These are phyloP conservation scores for Poecilobothrus nobilitatus DNA, from an alignment of 2,888 invertebrate species.

Conservation along the genomic window DNA sequence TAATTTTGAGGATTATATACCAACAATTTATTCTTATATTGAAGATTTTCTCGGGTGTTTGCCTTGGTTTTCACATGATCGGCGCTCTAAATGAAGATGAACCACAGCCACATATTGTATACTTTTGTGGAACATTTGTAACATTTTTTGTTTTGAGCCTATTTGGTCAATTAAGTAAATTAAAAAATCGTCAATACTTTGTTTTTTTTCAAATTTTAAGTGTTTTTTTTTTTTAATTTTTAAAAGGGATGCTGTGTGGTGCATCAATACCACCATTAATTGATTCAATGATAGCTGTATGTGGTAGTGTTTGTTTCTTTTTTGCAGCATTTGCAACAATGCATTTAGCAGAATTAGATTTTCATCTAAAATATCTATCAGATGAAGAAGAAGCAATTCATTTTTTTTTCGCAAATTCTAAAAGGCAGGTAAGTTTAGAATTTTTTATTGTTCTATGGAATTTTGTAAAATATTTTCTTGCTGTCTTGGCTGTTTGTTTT, in stretches of 20 bases:
- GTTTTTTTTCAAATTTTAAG: not conserved
- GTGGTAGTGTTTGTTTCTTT: constrained; percentile 25
- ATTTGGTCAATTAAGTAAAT: constrained; percentile 26
- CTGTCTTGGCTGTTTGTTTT: no score
- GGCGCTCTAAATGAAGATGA: constrained; percentile 29
- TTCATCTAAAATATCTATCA: constrained; percentile 29
- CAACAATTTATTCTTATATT: no score
- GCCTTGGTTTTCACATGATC: constrained; percentile 28
- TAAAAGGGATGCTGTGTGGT: constrained; percentile 22
- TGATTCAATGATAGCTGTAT: constrained; percentile 25
- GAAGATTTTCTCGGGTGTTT: constrained; percentile 10
- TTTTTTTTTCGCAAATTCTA: constrained; percentile 29
- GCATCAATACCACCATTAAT: constrained; percentile 23
- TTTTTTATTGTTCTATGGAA: no score
- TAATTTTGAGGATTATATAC: not conserved
- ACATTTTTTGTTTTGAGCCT: constrained; percentile 29
- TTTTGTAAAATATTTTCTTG: no score
- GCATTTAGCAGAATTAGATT: constrained; percentile 31
- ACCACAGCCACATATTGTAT: constrained; percentile 28
- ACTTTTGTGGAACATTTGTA: constrained; percentile 32
- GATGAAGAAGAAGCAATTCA: constrained; percentile 27
- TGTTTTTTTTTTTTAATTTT: no score
- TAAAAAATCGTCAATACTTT: no score
- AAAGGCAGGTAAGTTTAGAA: constrained; percentile 24
- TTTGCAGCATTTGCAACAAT: constrained; percentile 27